These are phyloP conservation scores for Heteromormyrus szaboi DNA, from an alignment of 2,797 vertebrate genomes.

Conservation along the genomic window DNA sequence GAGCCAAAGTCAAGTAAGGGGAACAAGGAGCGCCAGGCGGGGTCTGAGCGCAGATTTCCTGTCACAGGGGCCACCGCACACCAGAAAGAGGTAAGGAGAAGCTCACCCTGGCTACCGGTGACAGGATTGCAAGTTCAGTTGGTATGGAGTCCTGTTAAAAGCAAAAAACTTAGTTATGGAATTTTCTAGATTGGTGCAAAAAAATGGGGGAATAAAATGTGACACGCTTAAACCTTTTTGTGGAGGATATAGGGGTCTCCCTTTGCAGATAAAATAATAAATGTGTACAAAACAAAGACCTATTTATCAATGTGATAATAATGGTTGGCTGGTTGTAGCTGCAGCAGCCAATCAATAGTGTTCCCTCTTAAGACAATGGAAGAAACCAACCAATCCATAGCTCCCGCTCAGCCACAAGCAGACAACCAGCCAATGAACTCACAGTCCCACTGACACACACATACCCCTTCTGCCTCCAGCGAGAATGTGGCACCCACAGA, in stretches of 20 bases:
- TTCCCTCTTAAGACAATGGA: neutral
- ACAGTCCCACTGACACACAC: neutral
- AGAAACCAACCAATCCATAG: neutral
- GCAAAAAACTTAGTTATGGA: neutral
- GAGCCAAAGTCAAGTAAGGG: neutral
- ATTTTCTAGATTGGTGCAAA: neutral
- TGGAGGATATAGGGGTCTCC: neutral
- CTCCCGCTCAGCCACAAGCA: neutral
- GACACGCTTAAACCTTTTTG: neutral
- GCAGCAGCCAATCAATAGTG: neutral
- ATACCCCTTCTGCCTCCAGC: neutral
- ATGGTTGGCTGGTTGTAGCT: neutral
- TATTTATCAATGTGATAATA: neutral
- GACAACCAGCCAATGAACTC: neutral
- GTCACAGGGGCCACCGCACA: neutral
- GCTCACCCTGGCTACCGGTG: neutral
- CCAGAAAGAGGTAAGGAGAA: neutral
- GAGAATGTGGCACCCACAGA: neutral
- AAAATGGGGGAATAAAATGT: neutral
- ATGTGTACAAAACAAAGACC: neutral
- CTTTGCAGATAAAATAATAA: neutral
- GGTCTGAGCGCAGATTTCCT: neutral
- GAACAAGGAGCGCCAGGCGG: neutral
- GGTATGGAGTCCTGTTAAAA: neutral
- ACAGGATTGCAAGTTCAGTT: neutral